These are phyloP conservation scores for Phthorimaea operculella DNA, from an alignment of 1,140 invertebrate genomes.

Conservation along the genomic window DNA sequence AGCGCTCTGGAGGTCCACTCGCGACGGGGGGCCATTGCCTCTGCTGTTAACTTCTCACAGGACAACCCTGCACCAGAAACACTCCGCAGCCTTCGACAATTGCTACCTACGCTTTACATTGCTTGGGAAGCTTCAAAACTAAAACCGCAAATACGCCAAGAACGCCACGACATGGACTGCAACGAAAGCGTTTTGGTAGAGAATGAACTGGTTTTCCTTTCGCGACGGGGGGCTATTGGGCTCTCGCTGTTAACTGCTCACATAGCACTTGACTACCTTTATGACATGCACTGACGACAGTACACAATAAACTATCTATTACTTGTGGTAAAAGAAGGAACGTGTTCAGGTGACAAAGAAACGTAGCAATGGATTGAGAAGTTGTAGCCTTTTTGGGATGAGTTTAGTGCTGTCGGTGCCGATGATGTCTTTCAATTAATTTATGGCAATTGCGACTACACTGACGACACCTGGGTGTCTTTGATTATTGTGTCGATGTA, in stretches of 20 bases:
- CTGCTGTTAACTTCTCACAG: conserved; percentile 50
- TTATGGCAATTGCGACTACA: conserved; percentile 50
- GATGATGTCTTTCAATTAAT: conserved; percentile 64
- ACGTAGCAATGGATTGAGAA: too few species aligned
- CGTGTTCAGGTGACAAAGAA: too few species aligned
- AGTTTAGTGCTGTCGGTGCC: conserved; percentile 13
- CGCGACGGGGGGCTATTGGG: too few species aligned
- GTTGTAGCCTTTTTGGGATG: too few species aligned
- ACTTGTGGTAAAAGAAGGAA: too few species aligned
- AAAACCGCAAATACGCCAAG: neutral
- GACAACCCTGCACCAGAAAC: neutral
- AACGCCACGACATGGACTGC: neutral
- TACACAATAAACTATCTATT: too few species aligned
- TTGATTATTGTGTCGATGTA: neutral
- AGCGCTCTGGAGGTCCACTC: conserved; percentile 45
- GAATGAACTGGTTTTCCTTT: too few species aligned
- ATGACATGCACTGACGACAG: too few species aligned
- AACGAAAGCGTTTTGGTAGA: too few species aligned
- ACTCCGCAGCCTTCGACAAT: neutral
- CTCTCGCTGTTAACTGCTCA: too few species aligned
- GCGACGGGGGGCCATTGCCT: conserved; percentile 45
- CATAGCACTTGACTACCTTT: too few species aligned
- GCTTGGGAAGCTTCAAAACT: neutral
- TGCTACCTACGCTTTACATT: neutral
- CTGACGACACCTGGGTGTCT: conserved; percentile 31